Base-by-base conservation (phyloP, 2,888 invertebrate genomes). In the Cylloceria caligata region DNA sequence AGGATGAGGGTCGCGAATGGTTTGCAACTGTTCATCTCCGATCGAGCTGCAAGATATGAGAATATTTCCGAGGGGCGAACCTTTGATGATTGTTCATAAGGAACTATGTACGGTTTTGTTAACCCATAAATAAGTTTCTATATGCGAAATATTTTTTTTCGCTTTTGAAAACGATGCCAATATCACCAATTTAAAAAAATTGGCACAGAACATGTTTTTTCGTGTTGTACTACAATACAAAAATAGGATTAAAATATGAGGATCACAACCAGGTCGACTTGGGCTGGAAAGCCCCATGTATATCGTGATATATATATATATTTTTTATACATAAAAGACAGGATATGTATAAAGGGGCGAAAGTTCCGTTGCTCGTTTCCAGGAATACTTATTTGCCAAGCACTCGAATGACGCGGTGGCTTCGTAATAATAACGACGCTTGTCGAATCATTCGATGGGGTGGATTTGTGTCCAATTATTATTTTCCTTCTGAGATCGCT, bases 391-490 rank as follows among this genome's bases (percentile, higher is more conserved):
- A 69, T 77, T 77, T 77, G 62, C 47, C 45, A 36, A 71, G 45
- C 71, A 55, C 65, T 78, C 45, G 45, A 39, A 64, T 13, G 45
- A 71, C 55, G 52, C 55, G 39, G 62, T 27, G 45, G 69, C 42
- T 78, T 16, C 52, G 36, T 65, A 71, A 71, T 65, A 71, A 78
- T 55, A 65, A 78, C 36, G 71, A 52, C n/a, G 64, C 27, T 74
- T 27, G 64, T 74, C 36, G 24, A 49, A 47, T 49, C 36, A 19
- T 24, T 82, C 76, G 68, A 45, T 71, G 55, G 52, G 80, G 83
- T 86, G 83, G 88, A 87, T 88, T 88, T 87, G 85, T 85, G 88
- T 90, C 88, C 89, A 90, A 88, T 90, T 88, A 88, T 86, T 88
- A 85, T 83, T 85, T 71, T 68, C 49, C 39, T 84, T 84, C 73